A percentile compares a stretch with the other conserved stretches of the same genome.
phyloP scores from a whole-genome alignment of 2,113 vertebrate species.

The Gymnogyps californianus region DNA sequence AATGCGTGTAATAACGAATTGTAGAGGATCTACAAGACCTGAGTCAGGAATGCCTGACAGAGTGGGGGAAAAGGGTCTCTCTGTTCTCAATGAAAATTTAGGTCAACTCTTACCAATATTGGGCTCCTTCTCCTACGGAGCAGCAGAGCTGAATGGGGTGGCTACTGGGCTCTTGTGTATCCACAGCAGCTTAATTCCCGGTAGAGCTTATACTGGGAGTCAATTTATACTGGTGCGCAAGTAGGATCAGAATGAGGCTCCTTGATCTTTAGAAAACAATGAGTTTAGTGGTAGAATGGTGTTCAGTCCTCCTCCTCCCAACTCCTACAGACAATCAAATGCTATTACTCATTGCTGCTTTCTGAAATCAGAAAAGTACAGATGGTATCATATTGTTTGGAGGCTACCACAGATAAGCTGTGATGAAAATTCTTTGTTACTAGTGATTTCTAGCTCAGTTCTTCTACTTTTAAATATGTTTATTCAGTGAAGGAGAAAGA shows the following conservation, averaged over 20 bases:
- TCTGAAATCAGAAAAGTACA: neutral
- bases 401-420: neutral
- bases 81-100: neutral
- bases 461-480: conserved; percentile 14
- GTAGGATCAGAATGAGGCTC: neutral
- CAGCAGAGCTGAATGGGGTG: neutral
- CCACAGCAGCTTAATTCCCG: neutral
- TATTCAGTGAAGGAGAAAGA: conserved; percentile 40
- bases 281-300: neutral
- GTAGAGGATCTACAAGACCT: neutral
- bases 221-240: too few relatives aligned
- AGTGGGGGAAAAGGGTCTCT: neutral
- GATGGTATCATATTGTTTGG: conserved; percentile 3
- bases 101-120: rapidly evolving
- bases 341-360: neutral
- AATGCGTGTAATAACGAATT: rapidly evolving
- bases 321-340: neutral
- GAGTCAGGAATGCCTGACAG: neutral
- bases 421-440: neutral
- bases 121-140: neutral
- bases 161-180: neutral
- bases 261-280: neutral
- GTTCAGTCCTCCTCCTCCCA: neutral
- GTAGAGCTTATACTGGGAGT: neutral
- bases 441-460: neutral